Conservation (phyloP, 2,888 invertebrate genomes). For the Meiosimyza decipiens region DNA sequence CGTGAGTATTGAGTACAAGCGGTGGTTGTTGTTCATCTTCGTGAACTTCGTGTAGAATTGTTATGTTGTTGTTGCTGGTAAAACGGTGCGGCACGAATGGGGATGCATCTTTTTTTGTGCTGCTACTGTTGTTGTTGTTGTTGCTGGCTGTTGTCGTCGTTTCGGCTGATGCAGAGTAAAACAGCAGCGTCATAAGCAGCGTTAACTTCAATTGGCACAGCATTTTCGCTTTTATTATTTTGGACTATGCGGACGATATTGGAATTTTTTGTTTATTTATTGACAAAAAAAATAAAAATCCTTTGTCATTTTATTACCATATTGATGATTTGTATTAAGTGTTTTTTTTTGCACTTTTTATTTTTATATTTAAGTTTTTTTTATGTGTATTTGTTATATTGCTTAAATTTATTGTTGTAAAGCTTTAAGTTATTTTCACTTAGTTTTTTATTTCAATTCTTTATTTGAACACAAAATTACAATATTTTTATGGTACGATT, state of each 20-base stretch:
- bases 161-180: not conserved
- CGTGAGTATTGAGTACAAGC: constrained; percentile 57
- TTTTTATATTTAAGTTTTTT: too few relatives aligned
- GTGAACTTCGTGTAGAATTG: constrained; percentile 57
- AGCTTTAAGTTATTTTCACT: not conserved
- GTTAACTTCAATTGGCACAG: not conserved
- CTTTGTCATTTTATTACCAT: constrained; percentile 16
- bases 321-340: not conserved
- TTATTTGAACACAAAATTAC: too few relatives aligned
- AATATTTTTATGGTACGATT: too few relatives aligned
- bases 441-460: too few relatives aligned
- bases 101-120: not conserved
- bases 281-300: not conserved
- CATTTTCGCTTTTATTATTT: not conserved
- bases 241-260: not conserved
- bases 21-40: constrained; percentile 46
- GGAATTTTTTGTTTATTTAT: not conserved
- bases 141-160: not conserved
- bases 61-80: constrained; percentile 53
- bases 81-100: constrained; percentile 39
- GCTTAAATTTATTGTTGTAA: not conserved
- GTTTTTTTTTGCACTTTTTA: not conserved
- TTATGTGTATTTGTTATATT: not conserved
- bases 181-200: not conserved
- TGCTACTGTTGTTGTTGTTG: constrained; percentile 7